These are phyloP conservation scores for Hemiprocne comata DNA, from an alignment of 2,113 vertebrate species.

Conservation along the genomic window DNA sequence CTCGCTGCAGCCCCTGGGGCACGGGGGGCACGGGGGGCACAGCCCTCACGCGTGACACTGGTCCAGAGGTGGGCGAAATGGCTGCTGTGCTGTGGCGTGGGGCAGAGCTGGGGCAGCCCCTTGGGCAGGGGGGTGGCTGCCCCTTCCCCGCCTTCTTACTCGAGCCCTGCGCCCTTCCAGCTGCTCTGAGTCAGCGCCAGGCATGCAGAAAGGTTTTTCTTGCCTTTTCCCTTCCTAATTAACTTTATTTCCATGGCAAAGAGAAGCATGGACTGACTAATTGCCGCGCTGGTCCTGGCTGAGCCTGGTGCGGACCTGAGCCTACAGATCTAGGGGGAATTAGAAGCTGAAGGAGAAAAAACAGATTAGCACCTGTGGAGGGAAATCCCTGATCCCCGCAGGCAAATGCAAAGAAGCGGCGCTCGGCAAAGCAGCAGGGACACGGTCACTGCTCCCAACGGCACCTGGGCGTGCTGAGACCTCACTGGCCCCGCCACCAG, in stretches of 20 bases:
- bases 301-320: background rate
- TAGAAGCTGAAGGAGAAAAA: constrained; percentile 52
- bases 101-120: background rate
- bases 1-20: background rate
- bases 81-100: background rate
- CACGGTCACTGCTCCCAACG: rapidly evolving
- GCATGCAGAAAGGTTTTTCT: background rate
- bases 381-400: background rate
- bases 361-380: background rate
- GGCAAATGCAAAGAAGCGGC: background rate
- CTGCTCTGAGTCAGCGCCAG: background rate
- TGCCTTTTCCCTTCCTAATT: background rate
- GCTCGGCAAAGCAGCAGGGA: background rate
- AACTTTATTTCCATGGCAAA: background rate
- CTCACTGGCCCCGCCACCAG: rapidly evolving
- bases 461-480: background rate
- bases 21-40: background rate
- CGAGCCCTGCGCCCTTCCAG: background rate
- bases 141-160: background rate
- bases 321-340: background rate
- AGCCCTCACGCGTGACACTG: rapidly evolving
- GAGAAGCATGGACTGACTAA: background rate
- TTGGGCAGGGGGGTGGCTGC: background rate
- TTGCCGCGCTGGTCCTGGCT: background rate
- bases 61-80: rapidly evolving